These are phyloP conservation scores for Marmota monax DNA, from an alignment of 2,113 vertebrate genomes.

Conservation along the genomic window DNA sequence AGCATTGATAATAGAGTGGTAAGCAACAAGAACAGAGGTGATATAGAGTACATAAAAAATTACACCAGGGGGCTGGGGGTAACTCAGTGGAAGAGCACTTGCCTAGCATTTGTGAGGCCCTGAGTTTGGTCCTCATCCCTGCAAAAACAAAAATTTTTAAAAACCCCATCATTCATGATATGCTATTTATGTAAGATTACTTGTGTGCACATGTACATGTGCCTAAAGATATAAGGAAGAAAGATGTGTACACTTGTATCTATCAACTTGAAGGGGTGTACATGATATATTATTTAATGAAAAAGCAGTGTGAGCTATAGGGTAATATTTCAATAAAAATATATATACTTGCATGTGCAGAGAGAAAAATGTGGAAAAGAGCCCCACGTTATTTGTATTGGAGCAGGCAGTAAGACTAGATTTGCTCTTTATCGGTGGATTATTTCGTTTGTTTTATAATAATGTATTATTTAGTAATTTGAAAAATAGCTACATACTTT, in stretches of 20 bases:
- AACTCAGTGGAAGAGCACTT: not conserved
- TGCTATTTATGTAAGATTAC: not conserved
- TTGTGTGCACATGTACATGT: not conserved
- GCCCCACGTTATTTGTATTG: not conserved
- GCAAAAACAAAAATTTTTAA: not conserved
- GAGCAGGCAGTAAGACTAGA: not conserved
- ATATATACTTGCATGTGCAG: not conserved
- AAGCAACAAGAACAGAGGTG: not conserved
- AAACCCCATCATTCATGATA: too few relatives aligned
- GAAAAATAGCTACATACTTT: not conserved
- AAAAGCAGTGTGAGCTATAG: not conserved
- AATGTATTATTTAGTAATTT: constrained; percentile 22
- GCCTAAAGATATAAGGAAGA: not conserved
- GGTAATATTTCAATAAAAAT: not conserved
- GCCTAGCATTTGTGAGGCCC: not conserved
- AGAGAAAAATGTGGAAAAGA: not conserved
- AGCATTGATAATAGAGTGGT: not conserved
- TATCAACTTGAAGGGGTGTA: not conserved
- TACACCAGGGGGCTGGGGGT: not conserved
- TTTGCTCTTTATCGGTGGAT: not conserved
- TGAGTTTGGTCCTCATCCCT: not conserved
- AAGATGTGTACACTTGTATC: not conserved
- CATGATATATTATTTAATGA: not conserved
- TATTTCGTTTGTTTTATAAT: not conserved
- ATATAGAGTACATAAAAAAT: not conserved